These are phyloP conservation scores for Colletes collaris DNA, from an alignment of 2,888 invertebrate genomes.

Conservation along the genomic window DNA sequence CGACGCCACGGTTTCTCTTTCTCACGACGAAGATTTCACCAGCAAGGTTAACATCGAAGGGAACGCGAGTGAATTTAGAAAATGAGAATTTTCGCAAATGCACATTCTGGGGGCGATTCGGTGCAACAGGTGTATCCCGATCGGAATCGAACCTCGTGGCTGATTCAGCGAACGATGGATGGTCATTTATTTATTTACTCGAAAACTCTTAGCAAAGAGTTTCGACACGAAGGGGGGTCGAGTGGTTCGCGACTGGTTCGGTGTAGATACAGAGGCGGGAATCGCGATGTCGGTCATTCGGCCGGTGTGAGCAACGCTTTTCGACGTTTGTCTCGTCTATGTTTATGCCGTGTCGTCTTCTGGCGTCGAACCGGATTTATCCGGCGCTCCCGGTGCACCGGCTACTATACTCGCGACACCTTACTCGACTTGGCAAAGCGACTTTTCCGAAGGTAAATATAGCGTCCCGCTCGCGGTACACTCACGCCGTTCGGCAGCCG, in stretches of 20 bases:
- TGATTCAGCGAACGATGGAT: no score
- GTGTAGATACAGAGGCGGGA: not conserved
- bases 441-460: constrained; percentile 75
- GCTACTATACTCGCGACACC: constrained; percentile 74
- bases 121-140: no score
- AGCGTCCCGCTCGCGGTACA: constrained; percentile 68
- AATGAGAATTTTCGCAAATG: no score
- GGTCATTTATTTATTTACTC: no score
- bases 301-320: constrained; percentile 55
- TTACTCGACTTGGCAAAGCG: constrained; percentile 80
- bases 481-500: constrained; percentile 66
- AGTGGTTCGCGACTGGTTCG: no score
- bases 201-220: no score
- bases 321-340: constrained; percentile 65
- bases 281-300: constrained; percentile 38
- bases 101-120: no score
- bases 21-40: constrained; percentile 24
- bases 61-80: no score
- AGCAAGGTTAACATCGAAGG: not conserved
- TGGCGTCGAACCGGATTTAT: constrained; percentile 77
- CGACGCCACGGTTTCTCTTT: constrained; percentile 11
- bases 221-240: no score
- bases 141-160: no score
- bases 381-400: constrained; percentile 69
- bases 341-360: constrained; percentile 70